A percentile compares a stretch with the other conserved stretches of the same genome.
Conservation (phyloP, 2,888 invertebrate species). For the Furcula furcula region DNA sequence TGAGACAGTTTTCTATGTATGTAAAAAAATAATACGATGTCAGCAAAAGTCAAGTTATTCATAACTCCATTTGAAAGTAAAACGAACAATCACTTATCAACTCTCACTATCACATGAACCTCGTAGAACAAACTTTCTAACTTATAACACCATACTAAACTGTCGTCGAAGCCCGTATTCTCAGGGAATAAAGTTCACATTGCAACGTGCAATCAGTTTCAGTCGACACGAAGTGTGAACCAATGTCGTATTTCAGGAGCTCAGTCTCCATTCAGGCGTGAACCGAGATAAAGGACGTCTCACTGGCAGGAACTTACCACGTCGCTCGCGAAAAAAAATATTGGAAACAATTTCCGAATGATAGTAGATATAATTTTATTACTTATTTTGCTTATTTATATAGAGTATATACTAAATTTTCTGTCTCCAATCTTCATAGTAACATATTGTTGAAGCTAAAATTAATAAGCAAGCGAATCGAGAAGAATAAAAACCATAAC, state of each 20-base stretch:
- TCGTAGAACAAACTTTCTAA: slow-evolving; percentile 20
- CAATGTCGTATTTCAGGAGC: slow-evolving; percentile 34
- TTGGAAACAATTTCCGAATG: slow-evolving; percentile 1
- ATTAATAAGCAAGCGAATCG: too few species aligned
- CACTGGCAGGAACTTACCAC: slow-evolving; percentile 12
- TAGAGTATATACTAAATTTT: too few species aligned
- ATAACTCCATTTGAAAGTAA: slow-evolving; percentile 1
- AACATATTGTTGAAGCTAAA: too few species aligned
- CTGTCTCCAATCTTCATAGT: too few species aligned
- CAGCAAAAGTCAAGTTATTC: not conserved
- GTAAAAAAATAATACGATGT: not conserved
- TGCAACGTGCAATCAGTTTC: slow-evolving; percentile 1
- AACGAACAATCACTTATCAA: slow-evolving; percentile 18
- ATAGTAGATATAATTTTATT: not conserved
- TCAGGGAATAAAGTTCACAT: slow-evolving; percentile 7
- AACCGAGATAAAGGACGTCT: slow-evolving; percentile 39
- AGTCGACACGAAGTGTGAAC: slow-evolving; percentile 12
- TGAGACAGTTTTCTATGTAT: not conserved
- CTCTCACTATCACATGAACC: slow-evolving; percentile 13
- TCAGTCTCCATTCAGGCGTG: slow-evolving; percentile 32
- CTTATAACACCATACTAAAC: slow-evolving; percentile 6
- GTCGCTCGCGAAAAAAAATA: slow-evolving; percentile 4
- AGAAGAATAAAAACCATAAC: too few species aligned
- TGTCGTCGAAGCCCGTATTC: slow-evolving; percentile 6
- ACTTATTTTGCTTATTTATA: too few species aligned